Evolutionary conservation across 2,113 vertebrate genomes (phyloP).

Genomic region (Perccottus glenii): DNA sequence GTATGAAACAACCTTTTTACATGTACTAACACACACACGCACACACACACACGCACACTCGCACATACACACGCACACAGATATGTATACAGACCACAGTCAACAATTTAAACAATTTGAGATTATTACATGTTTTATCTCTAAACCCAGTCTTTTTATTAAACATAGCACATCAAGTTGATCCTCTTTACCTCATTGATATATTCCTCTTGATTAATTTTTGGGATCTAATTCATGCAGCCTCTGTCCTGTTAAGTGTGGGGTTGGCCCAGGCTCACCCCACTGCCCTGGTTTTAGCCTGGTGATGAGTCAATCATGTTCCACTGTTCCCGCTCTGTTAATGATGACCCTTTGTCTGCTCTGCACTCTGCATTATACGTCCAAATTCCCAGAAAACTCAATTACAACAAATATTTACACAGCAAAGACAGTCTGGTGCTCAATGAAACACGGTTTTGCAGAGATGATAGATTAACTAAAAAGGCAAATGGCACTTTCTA

Average conservation of each 20-base stretch:
- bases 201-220: not conserved
- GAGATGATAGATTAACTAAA: not conserved
- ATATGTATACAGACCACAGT: no score
- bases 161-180: no score
- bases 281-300: constrained; percentile 53
- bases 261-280: constrained; percentile 40
- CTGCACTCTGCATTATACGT: constrained; percentile 49
- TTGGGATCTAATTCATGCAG: not conserved
- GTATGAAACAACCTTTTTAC: constrained; percentile 65
- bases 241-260: constrained; percentile 15
- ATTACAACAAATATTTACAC: constrained; percentile 43
- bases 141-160: no score
- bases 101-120: no score
- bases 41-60: no score
- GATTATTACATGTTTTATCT: no score
- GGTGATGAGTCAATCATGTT: constrained; percentile 51
- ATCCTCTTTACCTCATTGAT: no score
- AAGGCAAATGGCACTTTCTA: not conserved
- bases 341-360: constrained; percentile 66
- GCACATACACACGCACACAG: no score
- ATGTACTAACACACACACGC: not conserved
- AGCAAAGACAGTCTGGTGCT: constrained; percentile 15
- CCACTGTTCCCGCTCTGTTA: constrained; percentile 54
- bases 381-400: constrained; percentile 54
- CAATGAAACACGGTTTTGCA: constrained; percentile 4